Base-by-base conservation (phyloP, 2,113 vertebrate genomes). In the Sylvietta virens region DNA sequence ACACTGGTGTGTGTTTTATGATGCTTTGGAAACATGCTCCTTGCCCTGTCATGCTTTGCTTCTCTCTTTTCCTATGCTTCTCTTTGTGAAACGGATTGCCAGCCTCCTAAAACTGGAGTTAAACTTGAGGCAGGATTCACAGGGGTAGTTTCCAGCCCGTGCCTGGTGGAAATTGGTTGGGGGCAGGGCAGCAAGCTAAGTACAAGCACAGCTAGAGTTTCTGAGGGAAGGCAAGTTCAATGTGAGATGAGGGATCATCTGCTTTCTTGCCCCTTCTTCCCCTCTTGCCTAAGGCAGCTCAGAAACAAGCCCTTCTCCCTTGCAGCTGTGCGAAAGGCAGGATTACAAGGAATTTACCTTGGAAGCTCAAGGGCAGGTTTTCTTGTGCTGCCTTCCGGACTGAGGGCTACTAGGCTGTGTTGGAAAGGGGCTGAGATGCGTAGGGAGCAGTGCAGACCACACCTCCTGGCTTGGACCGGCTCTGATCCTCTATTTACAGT, bases 391-490 rank as follows among this genome's bases (percentile, higher is more conserved):
- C 82, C 79, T 67, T 79, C 70, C 77, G 74, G 71, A 10, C 17
- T 0, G 5, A 37, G 24, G 64, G 37, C 71, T 78, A 6, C 39
- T 17, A 11, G 72, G 64, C 82, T 69, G 1, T 40, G 30, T 7
- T 66, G 88, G 85, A 77, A 93, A 39, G 60, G 78, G 88, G 80
- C 58, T 53, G 86, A 48, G 90, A 83, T 86, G 67, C 7, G 11
- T 24, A 26, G 64, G 79, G 82, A 95, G 86, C 58, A 7, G 19
- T 64, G 87, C 82, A 94, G 67, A 94, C 93, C 93, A 92, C 94
- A 89, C 94, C 94, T 95, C 94, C 85, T 45, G n/a, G 81, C 62
- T 37, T 19, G 93, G 78, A 70, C 60, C 33, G 58, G 93, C 81
- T 92, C 78, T 16, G 74, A 54, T 58, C 7, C 61, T 91, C 54